These are phyloP conservation scores for Drosophila paracracens DNA, from an alignment of 2,888 invertebrate genomes.

Conservation along the genomic window DNA sequence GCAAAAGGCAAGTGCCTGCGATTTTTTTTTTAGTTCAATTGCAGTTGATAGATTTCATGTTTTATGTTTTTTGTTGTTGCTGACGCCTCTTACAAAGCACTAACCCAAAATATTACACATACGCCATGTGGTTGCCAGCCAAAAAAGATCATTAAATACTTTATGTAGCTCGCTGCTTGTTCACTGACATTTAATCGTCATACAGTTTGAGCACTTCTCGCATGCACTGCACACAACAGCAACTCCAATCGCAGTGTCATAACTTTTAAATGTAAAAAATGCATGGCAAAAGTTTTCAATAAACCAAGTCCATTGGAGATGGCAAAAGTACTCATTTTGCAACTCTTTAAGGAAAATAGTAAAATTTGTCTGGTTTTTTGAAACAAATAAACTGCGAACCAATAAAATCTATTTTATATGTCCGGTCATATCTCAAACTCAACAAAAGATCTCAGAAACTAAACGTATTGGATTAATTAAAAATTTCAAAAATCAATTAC, in stretches of 20 bases:
- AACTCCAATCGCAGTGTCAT: constrained; percentile 37
- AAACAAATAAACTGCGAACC: background rate
- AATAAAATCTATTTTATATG: background rate
- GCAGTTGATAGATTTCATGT: constrained; percentile 50
- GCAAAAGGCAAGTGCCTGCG: constrained; percentile 39
- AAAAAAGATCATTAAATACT: constrained; percentile 33
- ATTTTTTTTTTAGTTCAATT: constrained; percentile 59
- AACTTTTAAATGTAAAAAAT: constrained; percentile 40
- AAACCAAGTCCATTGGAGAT: constrained; percentile 4
- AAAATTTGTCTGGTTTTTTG: background rate
- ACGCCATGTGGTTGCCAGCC: constrained; percentile 39
- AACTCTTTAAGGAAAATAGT: background rate
- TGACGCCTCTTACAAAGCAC: constrained; percentile 35
- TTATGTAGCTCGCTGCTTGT: constrained; percentile 21
- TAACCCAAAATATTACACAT: constrained; percentile 61
- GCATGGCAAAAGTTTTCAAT: constrained; percentile 3
- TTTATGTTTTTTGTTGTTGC: constrained; percentile 22
- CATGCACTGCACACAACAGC: constrained; percentile 12
- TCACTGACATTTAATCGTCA: constrained; percentile 40
- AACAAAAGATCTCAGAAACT: background rate
- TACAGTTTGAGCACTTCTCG: constrained; percentile 13
- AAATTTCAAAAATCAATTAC: background rate
- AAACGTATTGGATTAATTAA: background rate
- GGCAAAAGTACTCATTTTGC: background rate
- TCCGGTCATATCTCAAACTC: background rate